Percentiles rank a stretch among this genome's conserved stretches.
These are phyloP conservation scores for Loriculus beryllinus DNA, from an alignment of 2,797 vertebrate species.

Conservation along the genomic window DNA sequence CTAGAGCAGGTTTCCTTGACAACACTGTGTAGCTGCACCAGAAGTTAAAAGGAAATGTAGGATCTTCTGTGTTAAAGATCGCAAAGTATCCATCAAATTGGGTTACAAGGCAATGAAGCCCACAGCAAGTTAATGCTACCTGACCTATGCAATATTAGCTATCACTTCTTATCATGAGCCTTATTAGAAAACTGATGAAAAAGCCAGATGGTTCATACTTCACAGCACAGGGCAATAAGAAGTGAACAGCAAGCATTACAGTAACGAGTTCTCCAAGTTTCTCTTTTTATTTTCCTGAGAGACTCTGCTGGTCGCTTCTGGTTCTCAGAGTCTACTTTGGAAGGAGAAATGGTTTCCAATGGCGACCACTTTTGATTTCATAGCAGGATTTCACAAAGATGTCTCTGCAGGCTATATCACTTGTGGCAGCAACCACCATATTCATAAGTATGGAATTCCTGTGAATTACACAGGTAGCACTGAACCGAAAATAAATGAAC, in stretches of 20 bases:
- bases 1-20: conserved; percentile 71
- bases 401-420: not conserved
- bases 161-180: not conserved
- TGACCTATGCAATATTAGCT: conserved; percentile 33
- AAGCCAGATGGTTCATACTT: not conserved
- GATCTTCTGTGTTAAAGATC: not conserved
- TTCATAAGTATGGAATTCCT: conserved; percentile 32
- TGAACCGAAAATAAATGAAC: conserved; percentile 18
- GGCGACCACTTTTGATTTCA: not conserved
- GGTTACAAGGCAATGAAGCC: conserved; percentile 55
- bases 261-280: not conserved
- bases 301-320: not conserved
- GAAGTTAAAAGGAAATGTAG: conserved; percentile 49
- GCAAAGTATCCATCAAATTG: conserved; percentile 38
- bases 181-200: conserved; percentile 40
- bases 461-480: not conserved
- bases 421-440: not conserved
- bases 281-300: not conserved
- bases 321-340: not conserved
- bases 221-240: not conserved
- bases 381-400: not conserved
- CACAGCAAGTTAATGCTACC: not conserved
- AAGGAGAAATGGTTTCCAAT: not conserved
- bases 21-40: conserved; percentile 24
- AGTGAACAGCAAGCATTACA: not conserved